Evolutionary conservation across 2,113 vertebrate species (phyloP), one percentile per base, ranked within the genome.

Genomic region (Hippocampus mohnikei): DNA sequence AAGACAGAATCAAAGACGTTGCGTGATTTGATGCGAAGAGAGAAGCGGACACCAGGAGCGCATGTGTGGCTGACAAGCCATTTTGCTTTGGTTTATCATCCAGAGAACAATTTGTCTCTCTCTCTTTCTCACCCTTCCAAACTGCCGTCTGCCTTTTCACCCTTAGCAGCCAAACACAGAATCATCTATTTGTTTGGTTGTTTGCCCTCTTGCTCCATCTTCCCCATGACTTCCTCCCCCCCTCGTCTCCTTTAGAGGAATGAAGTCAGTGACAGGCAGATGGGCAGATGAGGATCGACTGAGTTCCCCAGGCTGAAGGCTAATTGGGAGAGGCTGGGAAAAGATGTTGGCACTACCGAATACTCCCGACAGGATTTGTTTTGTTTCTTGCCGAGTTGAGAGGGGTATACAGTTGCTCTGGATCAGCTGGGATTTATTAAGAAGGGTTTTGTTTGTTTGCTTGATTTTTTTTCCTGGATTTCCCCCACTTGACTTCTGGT

Each of bases 301-400:
- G 84, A 78, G 79, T 84, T 90, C 80, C 84, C 77, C 67, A n/a
- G 86, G 86, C 82, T 73, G 79, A 83, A 73, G 85, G 87, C 87
- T 92, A 93, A 93, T 90, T 91, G 90, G 87, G 83, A 82, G 75
- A 87, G 88, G 91, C 86, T 82, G 79, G 82, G 79, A 85, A 87
- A 85, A 84, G 78, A 85, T 88, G 40, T 88, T 79, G 85, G 84
- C 74, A 66, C 80, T 53, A 81, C 78, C 78, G 83, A 86, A 88
- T 81, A 82, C 77, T 86, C 80, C 75, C 81, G 76, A 84, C 86
- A 88, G 88, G 87, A 90, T 81, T 74, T 11, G 77, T 82, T 81
- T 85, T 87, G 84, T 78, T 88, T 89, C 81, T 79, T 56, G 68
- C 65, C 66, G 71, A 66, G 81, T 66, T 61, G 69, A 82, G 76